Conservation (phyloP, 2,113 vertebrate species). For the Marmota monax region DNA sequence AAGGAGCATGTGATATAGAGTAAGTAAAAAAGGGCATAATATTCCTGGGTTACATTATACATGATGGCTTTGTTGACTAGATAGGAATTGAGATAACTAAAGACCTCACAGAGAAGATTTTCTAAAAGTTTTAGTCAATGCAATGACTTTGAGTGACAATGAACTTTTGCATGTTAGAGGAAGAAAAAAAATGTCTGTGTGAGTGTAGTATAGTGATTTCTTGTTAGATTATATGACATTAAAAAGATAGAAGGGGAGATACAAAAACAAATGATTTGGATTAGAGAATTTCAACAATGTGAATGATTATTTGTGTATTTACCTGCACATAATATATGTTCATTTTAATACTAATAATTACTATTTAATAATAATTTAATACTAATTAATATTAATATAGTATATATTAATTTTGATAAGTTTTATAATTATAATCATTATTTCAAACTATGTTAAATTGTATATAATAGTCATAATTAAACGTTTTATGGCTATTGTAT, state of each 20-base stretch:
- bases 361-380: too few species aligned
- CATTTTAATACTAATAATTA: neutral
- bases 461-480: neutral
- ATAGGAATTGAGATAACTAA: neutral
- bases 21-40: neutral
- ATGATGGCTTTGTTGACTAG: neutral
- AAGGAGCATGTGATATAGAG: neutral
- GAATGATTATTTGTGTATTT: neutral
- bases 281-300: neutral
- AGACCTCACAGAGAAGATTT: neutral
- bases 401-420: neutral
- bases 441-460: neutral
- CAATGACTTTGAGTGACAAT: neutral
- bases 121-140: neutral
- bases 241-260: neutral
- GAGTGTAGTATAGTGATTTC: neutral
- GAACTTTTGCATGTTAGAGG: neutral
- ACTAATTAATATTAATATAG: neutral
- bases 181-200: neutral
- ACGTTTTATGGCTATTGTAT: neutral
- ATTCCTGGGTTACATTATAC: neutral
- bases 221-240: neutral
- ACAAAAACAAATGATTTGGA: neutral
- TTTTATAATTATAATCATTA: neutral
- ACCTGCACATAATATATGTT: neutral